phyloP scores from a whole-genome alignment of 2,113 vertebrate species.

The Leucopsar rothschildi region DNA sequence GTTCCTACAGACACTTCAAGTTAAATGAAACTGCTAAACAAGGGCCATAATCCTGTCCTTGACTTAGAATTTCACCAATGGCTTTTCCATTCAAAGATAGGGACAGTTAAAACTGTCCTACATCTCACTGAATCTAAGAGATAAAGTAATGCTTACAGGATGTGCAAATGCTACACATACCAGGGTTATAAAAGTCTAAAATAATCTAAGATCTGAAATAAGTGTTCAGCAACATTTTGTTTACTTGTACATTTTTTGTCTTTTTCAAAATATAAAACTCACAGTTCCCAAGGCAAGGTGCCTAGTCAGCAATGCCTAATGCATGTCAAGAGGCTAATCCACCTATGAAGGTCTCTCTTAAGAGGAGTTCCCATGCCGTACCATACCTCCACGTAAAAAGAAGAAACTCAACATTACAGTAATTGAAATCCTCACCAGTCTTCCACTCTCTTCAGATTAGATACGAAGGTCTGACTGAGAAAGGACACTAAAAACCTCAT shows the following conservation, averaged over 20 bases:
- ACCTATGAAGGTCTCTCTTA: not conserved
- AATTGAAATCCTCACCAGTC: not conserved
- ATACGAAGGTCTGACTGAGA: not conserved
- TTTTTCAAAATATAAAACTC: not conserved
- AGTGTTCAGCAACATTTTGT: not conserved
- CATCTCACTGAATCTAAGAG: not conserved
- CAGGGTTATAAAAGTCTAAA: not conserved
- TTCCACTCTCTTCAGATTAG: not conserved
- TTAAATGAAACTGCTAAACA: not conserved
- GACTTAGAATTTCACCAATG: not conserved
- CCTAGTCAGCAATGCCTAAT: not conserved
- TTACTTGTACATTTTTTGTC: not conserved
- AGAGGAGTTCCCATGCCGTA: not conserved
- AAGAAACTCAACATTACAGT: not conserved
- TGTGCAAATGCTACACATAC: not conserved
- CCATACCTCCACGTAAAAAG: not conserved
- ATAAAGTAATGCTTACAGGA: not conserved
- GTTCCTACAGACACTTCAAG: not conserved
- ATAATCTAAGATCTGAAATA: not conserved
- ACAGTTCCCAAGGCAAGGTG: not conserved
- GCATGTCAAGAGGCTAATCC: not conserved
- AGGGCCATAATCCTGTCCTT: not conserved
- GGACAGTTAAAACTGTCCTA: not conserved
- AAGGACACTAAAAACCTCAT: not conserved
- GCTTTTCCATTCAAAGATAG: not conserved